Conservation (phyloP, 2,797 vertebrate species). For the Clarias laeviceps region DNA sequence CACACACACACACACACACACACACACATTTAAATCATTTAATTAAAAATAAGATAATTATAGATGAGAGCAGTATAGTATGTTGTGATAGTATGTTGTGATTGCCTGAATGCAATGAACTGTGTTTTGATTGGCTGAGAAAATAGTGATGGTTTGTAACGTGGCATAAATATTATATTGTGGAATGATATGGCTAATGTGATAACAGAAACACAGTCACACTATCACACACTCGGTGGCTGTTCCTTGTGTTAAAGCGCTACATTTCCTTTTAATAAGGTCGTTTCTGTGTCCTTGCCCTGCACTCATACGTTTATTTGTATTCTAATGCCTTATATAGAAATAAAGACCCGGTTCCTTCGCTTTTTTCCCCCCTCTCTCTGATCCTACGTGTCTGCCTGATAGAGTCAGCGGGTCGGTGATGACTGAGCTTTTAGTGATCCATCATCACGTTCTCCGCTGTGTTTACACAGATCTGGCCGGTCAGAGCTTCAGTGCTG, state of each 20-base stretch:
- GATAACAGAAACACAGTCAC: not conserved
- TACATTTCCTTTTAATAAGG: not conserved
- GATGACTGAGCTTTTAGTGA: conserved; percentile 16
- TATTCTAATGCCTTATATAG: conserved; percentile 22
- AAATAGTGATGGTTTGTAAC: not conserved
- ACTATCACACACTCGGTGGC: not conserved
- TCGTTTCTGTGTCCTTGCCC: not conserved
- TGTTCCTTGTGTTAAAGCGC: not conserved
- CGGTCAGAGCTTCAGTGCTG: not conserved
- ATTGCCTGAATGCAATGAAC: too few relatives aligned
- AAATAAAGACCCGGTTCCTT: not conserved
- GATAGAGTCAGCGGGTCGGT: conserved; percentile 4
- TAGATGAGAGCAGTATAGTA: not conserved
- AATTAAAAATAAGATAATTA: not conserved
- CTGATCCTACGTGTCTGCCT: not conserved
- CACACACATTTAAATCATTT: not conserved
- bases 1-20: conserved; percentile 15
- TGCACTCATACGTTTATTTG: not conserved
- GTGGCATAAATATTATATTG: not conserved
- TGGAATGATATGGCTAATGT: not conserved
- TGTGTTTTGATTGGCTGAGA: not conserved
- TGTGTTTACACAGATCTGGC: conserved; percentile 15
- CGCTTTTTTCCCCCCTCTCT: not conserved
- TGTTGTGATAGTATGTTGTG: not conserved
- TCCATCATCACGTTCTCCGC: conserved; percentile 18